Percentiles rank a stretch among this genome's conserved stretches.
Evolutionary conservation across 2,797 vertebrate species (phyloP).

Genomic region (Limosa lapponica): DNA sequence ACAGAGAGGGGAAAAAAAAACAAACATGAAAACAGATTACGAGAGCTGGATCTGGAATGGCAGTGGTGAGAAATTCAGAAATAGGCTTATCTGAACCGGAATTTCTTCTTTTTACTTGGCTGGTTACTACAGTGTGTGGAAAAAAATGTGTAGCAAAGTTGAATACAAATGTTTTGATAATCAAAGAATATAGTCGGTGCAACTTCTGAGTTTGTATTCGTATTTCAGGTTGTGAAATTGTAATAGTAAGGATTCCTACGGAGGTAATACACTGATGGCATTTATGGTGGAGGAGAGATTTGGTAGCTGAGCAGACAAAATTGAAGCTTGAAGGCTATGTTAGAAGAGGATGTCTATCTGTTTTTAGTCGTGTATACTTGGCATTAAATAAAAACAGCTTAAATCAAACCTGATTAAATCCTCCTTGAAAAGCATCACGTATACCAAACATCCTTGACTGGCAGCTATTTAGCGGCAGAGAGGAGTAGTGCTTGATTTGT

Average conservation of each 20-base stretch:
- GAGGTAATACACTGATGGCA: accelerated
- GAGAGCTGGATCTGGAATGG: background rate
- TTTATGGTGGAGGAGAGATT: background rate
- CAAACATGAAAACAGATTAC: background rate
- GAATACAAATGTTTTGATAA: background rate
- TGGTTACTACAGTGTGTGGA: background rate
- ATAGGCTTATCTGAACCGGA: background rate
- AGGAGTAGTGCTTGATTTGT: background rate
- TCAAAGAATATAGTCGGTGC: background rate
- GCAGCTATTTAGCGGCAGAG: background rate
- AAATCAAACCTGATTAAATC: background rate
- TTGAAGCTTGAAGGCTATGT: background rate
- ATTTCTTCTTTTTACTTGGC: background rate
- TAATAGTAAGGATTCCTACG: background rate
- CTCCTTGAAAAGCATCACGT: background rate
- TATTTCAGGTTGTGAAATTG: background rate
- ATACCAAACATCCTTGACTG: background rate
- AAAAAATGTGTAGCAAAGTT: background rate
- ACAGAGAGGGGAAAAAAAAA: background rate
- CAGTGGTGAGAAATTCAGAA: background rate
- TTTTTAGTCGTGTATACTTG: background rate
- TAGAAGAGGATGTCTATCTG: background rate
- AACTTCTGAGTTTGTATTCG: background rate
- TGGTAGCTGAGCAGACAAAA: background rate
- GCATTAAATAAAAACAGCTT: background rate